phyloP scores from a whole-genome alignment of 2,797 vertebrate species.

The Anabacerthia variegaticeps region DNA sequence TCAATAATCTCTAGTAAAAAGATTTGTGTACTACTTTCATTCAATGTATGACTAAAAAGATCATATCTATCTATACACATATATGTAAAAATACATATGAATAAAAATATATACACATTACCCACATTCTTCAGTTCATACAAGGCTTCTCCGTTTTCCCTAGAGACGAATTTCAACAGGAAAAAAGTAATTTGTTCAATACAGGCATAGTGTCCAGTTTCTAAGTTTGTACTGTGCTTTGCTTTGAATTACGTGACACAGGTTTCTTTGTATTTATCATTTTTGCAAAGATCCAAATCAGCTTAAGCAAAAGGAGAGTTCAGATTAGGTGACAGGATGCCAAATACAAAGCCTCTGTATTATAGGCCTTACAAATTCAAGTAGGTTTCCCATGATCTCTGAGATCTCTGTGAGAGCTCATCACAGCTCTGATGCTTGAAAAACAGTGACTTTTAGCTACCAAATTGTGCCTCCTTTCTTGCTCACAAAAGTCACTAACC shows the following conservation, averaged over 20 bases:
- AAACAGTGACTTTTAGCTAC: slow-evolving; percentile 17
- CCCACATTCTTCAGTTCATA: not conserved
- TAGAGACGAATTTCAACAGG: not conserved
- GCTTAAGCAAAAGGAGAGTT: not conserved
- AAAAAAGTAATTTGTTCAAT: not conserved
- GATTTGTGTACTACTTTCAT: not conserved
- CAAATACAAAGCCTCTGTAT: not conserved
- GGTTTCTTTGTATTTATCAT: not conserved
- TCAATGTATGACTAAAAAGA: not conserved
- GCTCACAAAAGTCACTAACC: slow-evolving; percentile 7
- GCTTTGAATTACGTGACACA: not conserved
- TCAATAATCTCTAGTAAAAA: not conserved
- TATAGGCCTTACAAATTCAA: not conserved
- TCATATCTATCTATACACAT: not conserved
- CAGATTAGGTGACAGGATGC: not conserved
- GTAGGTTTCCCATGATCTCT: slow-evolving; percentile 2
- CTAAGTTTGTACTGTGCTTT: not conserved
- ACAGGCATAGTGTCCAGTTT: not conserved
- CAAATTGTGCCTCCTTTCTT: not conserved
- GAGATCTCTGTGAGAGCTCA: not conserved
- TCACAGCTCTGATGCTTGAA: not conserved
- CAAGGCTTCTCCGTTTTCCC: not conserved
- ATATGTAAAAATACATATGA: no score
- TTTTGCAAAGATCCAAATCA: slow-evolving; percentile 5
- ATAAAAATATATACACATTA: not conserved